Conservation (phyloP, 2,113 vertebrate genomes). For the Gallinago media region DNA sequence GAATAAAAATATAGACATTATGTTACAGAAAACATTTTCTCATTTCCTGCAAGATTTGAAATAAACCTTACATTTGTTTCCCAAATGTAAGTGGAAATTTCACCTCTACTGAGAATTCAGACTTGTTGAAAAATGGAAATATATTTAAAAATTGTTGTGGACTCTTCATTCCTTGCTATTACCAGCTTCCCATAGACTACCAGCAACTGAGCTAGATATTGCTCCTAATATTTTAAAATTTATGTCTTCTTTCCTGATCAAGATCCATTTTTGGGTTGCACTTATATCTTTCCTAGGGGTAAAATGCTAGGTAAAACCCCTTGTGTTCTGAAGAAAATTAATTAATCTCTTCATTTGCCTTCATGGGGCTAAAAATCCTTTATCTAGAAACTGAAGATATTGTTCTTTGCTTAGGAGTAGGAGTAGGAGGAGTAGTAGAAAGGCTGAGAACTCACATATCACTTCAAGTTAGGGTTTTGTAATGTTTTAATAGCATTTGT, state of each 20-base stretch:
- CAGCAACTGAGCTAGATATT: neutral
- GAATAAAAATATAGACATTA: neutral
- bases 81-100: neutral
- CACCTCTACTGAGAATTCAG: neutral
- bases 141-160: neutral
- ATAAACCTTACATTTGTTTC: neutral
- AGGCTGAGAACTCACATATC: neutral
- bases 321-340: neutral
- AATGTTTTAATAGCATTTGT: neutral
- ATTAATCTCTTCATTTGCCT: neutral
- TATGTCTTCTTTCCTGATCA: neutral
- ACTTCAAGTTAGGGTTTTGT: neutral
- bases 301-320: neutral
- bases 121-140: neutral
- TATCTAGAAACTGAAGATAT: neutral
- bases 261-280: neutral
- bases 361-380: neutral
- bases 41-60: neutral
- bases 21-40: neutral
- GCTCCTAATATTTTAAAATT: neutral
- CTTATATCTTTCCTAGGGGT: neutral
- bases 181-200: neutral
- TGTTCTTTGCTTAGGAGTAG: neutral
- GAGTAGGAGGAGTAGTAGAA: neutral
- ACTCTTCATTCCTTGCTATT: neutral